A percentile compares a stretch with the other conserved stretches of the same genome.
These are phyloP conservation scores for Narcine bancroftii DNA, from an alignment of 2,113 vertebrate species.

Conservation along the genomic window DNA sequence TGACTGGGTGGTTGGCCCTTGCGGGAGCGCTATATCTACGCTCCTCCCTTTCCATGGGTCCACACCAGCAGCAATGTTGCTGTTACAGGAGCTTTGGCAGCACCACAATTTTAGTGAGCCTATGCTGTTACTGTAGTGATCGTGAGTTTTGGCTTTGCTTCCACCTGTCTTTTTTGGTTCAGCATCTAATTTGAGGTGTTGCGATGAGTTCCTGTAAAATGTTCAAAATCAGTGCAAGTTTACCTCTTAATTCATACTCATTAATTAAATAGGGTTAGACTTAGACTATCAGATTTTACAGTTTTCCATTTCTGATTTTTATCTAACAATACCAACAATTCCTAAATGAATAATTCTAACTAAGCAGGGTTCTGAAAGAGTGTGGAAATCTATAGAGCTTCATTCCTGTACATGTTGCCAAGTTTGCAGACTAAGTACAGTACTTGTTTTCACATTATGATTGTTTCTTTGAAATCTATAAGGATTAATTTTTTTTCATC, in stretches of 20 bases:
- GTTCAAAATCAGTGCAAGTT: neutral
- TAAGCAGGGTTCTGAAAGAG: neutral
- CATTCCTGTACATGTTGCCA: too few relatives aligned
- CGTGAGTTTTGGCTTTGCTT: too few relatives aligned
- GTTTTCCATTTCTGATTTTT: neutral
- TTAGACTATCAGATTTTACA: neutral
- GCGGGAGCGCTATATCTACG: too few relatives aligned
- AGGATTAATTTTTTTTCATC: neutral
- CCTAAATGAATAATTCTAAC: neutral
- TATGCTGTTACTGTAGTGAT: too few relatives aligned
- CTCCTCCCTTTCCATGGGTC: too few relatives aligned
- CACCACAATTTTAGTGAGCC: too few relatives aligned
- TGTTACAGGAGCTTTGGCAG: too few relatives aligned
- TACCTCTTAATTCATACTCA: neutral
- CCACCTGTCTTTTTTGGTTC: neutral
- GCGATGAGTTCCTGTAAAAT: neutral
- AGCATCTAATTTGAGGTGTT: neutral
- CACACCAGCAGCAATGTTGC: too few relatives aligned
- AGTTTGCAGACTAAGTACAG: neutral
- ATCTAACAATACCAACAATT: neutral
- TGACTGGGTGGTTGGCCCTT: too few relatives aligned
- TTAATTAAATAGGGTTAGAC: neutral
- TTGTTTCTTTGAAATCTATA: neutral
- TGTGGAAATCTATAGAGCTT: neutral
- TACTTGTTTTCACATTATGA: neutral